A percentile compares a stretch with the other conserved stretches of the same genome.
Conservation (phyloP, 2,797 vertebrate genomes). For the Serranus cabrilla region DNA sequence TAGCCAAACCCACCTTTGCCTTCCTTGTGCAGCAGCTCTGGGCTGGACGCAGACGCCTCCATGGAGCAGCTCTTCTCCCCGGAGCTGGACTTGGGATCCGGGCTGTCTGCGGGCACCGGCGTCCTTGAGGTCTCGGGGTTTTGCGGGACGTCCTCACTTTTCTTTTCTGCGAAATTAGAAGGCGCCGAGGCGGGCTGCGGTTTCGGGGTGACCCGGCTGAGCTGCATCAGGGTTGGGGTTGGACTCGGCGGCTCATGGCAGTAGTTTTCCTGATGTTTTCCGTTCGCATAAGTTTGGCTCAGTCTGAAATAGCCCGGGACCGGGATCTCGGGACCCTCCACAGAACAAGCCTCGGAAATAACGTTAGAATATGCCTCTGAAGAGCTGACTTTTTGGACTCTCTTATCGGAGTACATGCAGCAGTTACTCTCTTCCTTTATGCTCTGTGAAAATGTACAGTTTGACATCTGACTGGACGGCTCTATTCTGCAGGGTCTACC, state of each 20-base stretch:
- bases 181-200: slow-evolving; percentile 84
- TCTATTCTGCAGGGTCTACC: slow-evolving; percentile 96
- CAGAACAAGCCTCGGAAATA: slow-evolving; percentile 91
- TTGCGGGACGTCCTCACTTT: slow-evolving; percentile 88
- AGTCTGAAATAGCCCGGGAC: slow-evolving; percentile 99
- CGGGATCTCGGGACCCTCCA: slow-evolving; percentile 97
- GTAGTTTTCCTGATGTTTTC: slow-evolving; percentile 93
- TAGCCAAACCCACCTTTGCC: slow-evolving; percentile 95
- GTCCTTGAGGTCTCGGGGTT: slow-evolving; percentile 89
- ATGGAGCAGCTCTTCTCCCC: slow-evolving; percentile 91
- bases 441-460: slow-evolving; percentile 96
- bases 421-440: slow-evolving; percentile 99
- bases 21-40: slow-evolving; percentile 94
- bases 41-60: slow-evolving; percentile 94
- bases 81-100: slow-evolving; percentile 89
- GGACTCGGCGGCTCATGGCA: slow-evolving; percentile 94
- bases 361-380: slow-evolving; percentile 93
- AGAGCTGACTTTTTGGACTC: slow-evolving; percentile 92
- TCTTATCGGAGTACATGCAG: slow-evolving; percentile 99
- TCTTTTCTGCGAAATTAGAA: slow-evolving; percentile 90
- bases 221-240: slow-evolving; percentile 93
- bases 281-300: slow-evolving; percentile 96
- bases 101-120: slow-evolving; percentile 90
- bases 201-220: slow-evolving; percentile 94
- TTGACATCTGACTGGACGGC: slow-evolving; percentile 94